Evolutionary conservation across 1,140 invertebrate species (phyloP).

Genomic region (Antheraea pernyi): DNA sequence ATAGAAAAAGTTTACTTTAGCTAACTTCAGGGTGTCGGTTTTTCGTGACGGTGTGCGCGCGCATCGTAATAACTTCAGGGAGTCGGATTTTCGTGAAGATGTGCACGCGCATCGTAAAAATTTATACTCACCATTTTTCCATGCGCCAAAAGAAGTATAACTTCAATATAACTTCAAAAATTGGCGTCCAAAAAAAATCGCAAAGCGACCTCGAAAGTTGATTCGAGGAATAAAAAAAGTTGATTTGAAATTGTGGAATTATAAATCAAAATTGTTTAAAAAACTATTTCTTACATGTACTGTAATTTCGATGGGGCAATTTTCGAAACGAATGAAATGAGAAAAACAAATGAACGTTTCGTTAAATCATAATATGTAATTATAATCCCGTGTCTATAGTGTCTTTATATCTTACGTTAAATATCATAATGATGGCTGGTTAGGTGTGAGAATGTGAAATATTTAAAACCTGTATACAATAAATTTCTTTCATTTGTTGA

Average conservation of each 20-base stretch:
- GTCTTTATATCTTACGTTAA: slow-evolving; percentile 75
- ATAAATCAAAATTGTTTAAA: slow-evolving; percentile 50
- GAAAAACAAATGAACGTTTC: slow-evolving; percentile 1
- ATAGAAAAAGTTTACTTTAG: no score
- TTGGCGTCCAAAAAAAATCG: slow-evolving; percentile 66
- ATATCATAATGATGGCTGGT: slow-evolving; percentile 70
- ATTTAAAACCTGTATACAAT: slow-evolving; percentile 79
- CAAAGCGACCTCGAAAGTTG: slow-evolving; percentile 53
- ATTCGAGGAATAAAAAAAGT: slow-evolving; percentile 35
- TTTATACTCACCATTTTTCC: no score
- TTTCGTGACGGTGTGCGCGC: no score
- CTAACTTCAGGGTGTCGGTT: no score
- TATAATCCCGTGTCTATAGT: slow-evolving; percentile 62
- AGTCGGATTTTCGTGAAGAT: no score
- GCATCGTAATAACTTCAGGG: no score
- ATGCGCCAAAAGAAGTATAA: no score
- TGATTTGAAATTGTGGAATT: slow-evolving; percentile 76
- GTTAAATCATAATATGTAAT: neutral
- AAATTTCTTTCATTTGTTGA: slow-evolving; percentile 80
- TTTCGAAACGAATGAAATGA: neutral
- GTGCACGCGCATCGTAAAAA: no score
- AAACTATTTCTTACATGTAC: slow-evolving; percentile 56
- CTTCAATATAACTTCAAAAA: slow-evolving; percentile 25
- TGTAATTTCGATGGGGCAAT: slow-evolving; percentile 9
- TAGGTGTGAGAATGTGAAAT: slow-evolving; percentile 71